phyloP scores from a whole-genome alignment of 1,140 invertebrate genomes.

The Calephelis nemesis region DNA sequence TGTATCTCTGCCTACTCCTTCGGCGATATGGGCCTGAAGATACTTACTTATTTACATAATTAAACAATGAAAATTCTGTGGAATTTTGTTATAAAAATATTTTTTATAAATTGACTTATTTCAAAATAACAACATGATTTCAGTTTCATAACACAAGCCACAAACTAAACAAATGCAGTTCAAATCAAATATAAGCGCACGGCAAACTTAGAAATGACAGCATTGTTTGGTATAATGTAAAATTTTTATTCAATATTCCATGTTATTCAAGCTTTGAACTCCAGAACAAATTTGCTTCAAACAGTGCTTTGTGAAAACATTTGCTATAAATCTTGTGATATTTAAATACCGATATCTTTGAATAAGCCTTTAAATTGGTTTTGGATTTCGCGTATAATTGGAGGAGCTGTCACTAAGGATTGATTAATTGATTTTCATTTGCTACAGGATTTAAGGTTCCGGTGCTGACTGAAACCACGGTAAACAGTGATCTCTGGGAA shows the following conservation, averaged over 20 bases:
- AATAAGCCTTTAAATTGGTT: constrained; percentile 44
- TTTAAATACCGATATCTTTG: constrained; percentile 1
- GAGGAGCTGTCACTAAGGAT: constrained; percentile 36
- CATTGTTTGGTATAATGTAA: constrained; percentile 7
- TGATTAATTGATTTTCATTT: constrained; percentile 33
- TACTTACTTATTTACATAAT: no score
- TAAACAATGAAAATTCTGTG: no score
- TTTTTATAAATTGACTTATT: not conserved
- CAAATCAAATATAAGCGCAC: constrained; percentile 4
- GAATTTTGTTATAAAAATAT: no score
- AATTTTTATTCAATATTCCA: constrained; percentile 14
- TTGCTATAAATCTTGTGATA: constrained; percentile 28
- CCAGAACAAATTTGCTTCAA: not conserved
- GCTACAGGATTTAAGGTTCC: constrained; percentile 4
- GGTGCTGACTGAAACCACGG: no score
- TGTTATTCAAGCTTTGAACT: constrained; percentile 10
- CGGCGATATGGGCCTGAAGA: no score
- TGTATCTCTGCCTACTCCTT: no score
- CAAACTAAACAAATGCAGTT: constrained; percentile 1
- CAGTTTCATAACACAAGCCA: not conserved
- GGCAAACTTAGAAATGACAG: not conserved
- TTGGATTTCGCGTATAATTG: constrained; percentile 47
- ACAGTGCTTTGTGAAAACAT: constrained; percentile 19
- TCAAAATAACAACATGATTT: not conserved
- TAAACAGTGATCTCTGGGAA: no score